Evolutionary conservation across 2,888 invertebrate species (phyloP).

Genomic region (Lepidochrysops patricia): DNA sequence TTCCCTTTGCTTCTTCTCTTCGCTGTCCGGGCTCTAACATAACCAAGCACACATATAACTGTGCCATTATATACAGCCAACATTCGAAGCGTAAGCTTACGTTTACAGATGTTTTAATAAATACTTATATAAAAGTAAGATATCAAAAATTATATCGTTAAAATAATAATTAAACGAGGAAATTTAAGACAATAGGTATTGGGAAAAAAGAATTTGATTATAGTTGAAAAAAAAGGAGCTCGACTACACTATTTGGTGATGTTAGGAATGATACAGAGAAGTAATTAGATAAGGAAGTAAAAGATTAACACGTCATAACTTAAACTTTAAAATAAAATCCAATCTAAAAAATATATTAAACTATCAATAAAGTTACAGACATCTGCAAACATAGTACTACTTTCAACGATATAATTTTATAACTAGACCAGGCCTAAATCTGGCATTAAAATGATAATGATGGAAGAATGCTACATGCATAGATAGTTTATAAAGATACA

Average conservation of each 20-base stretch:
- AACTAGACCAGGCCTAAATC: constrained; percentile 12
- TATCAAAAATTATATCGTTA: too few relatives aligned
- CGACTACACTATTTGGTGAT: too few relatives aligned
- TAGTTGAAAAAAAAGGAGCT: too few relatives aligned
- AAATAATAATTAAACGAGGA: too few relatives aligned
- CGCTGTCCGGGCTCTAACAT: constrained; percentile 81
- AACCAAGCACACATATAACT: constrained; percentile 44
- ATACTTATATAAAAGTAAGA: neutral
- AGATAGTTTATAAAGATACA: neutral
- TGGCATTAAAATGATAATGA: constrained; percentile 9
- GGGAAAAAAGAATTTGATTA: too few relatives aligned
- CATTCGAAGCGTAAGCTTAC: constrained; percentile 57
- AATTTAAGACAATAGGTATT: too few relatives aligned
- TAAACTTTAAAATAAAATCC: too few relatives aligned
- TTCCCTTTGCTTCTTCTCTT: constrained; percentile 91
- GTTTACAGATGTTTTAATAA: constrained; percentile 30
- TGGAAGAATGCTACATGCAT: constrained; percentile 5
- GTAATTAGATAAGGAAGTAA: neutral
- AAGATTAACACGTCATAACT: neutral
- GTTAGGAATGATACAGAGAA: too few relatives aligned
- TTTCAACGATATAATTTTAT: constrained; percentile 1
- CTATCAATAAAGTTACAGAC: neutral
- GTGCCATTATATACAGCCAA: constrained; percentile 60
- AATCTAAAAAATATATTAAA: too few relatives aligned
- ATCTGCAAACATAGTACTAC: constrained; percentile 10